Evolutionary conservation across 2,113 vertebrate species (phyloP), one percentile per base, ranked within the genome.

Genomic region (Pachycephala philippinensis): DNA sequence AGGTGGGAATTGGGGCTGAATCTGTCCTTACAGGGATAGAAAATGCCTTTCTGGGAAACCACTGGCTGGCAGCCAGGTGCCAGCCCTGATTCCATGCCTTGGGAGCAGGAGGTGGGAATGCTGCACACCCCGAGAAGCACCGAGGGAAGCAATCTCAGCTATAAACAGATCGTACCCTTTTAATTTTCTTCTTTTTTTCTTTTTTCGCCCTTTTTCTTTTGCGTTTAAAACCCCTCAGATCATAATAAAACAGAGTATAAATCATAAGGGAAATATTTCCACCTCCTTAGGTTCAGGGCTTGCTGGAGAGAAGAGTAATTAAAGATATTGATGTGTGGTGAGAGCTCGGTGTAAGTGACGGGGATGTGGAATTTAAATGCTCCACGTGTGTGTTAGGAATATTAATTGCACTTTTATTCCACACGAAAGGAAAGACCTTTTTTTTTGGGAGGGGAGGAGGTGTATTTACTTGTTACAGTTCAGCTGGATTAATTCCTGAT

Each of bases 291-390:
- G 87, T 84, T 87, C 91, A 69, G 93, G 1, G 0, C 82, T 94
- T 95, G 91, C 94, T 94, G 93, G 89, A 91, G 87, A 96, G 89
- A 91, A 89, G 89, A 94, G 94, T 95, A 97, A 96, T 97, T 96
- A 96, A 96, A 96, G 93, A 96, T 95, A 91, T 53, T 95, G 94
- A 95, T 89, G 84, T 93, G 66, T 87, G 74, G 53, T 84, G 91
- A 91, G 90, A 94, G 95, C 77, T 88, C 8, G 56, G 63, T 70
- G 74, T 90, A 91, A 90, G 80, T 91, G 94, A 97, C 26, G 64
- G 84, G 76, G 76, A 77, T 80, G 84, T 50, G 74, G 87, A 93
- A 97, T 96, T 93, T 92, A 95, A 96, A 95, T 95, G 96, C 90
- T 93, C 44, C 1, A 49, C 35, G 76, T 74, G 50, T 94, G 93